phyloP scores from a whole-genome alignment of 2,888 invertebrate genomes.

The Oeneis ivallda region DNA sequence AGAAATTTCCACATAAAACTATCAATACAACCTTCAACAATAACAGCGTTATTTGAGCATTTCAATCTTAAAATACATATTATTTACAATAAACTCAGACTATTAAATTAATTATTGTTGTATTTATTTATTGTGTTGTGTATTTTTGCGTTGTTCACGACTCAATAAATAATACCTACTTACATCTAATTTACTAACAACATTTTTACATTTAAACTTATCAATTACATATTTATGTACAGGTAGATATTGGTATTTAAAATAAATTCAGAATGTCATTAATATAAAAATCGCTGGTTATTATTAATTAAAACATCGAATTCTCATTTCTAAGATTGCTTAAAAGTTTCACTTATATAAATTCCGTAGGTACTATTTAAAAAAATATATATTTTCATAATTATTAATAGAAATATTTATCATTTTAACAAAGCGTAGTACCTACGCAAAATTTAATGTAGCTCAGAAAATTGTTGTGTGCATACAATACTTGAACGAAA shows the following conservation, averaged over 20 bases:
- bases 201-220: not conserved
- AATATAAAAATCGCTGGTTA: conserved; percentile 25
- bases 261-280: conserved; percentile 14
- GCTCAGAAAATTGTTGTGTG: not conserved
- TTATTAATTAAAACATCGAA: not conserved
- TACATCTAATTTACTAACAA: not conserved
- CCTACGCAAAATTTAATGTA: conserved; percentile 3
- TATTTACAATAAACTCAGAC: not conserved
- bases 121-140: not conserved
- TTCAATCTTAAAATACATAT: not conserved
- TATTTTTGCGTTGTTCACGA: not conserved
- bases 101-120: not conserved
- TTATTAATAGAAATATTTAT: not conserved
- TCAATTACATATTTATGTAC: conserved; percentile 11
- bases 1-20: not conserved
- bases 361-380: too few relatives aligned
- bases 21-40: not conserved
- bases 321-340: conserved; percentile 4
- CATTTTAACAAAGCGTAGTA: not conserved
- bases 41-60: conserved; percentile 5
- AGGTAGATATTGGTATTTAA: conserved; percentile 26
- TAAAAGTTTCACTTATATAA: not conserved
- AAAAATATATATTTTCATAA: not conserved
- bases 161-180: not conserved
- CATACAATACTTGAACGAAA: not conserved